Evolutionary conservation across 1,140 invertebrate species (phyloP).

Genomic region (Tetraneura akinire): DNA sequence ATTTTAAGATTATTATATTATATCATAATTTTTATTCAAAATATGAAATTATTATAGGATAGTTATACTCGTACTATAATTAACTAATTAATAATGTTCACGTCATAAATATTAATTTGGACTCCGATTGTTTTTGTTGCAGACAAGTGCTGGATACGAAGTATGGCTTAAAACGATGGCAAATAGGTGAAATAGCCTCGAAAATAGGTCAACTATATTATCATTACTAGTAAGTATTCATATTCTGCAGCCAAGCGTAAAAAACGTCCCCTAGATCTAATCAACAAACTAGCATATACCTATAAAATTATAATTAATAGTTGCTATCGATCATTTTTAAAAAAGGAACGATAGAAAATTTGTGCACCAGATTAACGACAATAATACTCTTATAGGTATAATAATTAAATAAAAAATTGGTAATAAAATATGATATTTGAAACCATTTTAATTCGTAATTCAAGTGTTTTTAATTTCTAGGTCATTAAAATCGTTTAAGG

Average conservation of each 20-base stretch:
- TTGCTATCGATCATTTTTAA: constrained; percentile 1
- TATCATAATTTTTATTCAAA: too few species aligned
- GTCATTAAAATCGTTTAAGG: neutral
- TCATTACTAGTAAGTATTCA: constrained; percentile 89
- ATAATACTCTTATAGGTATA: too few species aligned
- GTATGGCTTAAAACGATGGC: constrained; percentile 95
- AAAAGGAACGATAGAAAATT: neutral
- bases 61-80: too few species aligned
- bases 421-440: constrained; percentile 1
- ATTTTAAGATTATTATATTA: too few species aligned
- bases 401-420: neutral
- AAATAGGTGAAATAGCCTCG: constrained; percentile 97
- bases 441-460: neutral
- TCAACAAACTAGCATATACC: neutral
- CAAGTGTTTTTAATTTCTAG: constrained; percentile 23
- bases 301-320: neutral
- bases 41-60: too few species aligned
- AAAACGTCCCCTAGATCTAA: too few species aligned
- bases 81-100: too few species aligned
- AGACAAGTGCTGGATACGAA: constrained; percentile 85
- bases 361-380: too few species aligned
- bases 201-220: constrained; percentile 99
- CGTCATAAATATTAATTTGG: neutral
- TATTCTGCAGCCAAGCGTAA: constrained; percentile 22
- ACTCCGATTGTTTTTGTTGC: constrained; percentile 56